Conservation (phyloP, 2,888 invertebrate species). For the Dynastes maya region DNA sequence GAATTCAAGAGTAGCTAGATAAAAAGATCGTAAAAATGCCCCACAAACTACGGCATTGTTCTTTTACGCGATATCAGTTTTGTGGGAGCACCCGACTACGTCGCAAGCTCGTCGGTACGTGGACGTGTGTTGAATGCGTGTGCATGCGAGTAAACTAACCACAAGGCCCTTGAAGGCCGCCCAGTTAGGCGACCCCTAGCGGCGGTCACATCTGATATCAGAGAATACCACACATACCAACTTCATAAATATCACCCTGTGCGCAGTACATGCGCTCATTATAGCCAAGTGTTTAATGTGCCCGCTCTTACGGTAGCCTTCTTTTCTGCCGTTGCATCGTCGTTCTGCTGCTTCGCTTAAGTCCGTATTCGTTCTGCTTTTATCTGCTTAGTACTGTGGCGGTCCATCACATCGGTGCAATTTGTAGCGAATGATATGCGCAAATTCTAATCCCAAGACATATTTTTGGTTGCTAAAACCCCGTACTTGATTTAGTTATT, state of each 20-base stretch:
- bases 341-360: slow-evolving; percentile 29
- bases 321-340: slow-evolving; percentile 27
- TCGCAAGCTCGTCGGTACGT: slow-evolving; percentile 14
- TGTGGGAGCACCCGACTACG: slow-evolving; percentile 6
- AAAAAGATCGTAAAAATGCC: not conserved
- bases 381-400: too few relatives aligned
- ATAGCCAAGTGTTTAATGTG: slow-evolving; percentile 61
- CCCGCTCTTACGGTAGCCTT: slow-evolving; percentile 55
- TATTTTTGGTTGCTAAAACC: not conserved
- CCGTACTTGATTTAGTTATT: not conserved
- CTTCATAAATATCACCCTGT: slow-evolving; percentile 62
- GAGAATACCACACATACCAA: slow-evolving; percentile 62
- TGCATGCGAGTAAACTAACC: slow-evolving; percentile 53
- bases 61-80: slow-evolving; percentile 6
- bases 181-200: slow-evolving; percentile 60
- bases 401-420: not conserved
- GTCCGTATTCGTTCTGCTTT: not conserved
- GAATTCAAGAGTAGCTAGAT: too few relatives aligned
- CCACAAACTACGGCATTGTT: not conserved
- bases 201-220: slow-evolving; percentile 61
- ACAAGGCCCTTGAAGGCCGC: slow-evolving; percentile 61
- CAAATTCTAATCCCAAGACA: not conserved
- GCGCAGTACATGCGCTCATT: slow-evolving; percentile 58
- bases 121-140: slow-evolving; percentile 40
- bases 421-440: not conserved